phyloP scores from a whole-genome alignment of 1,140 invertebrate genomes.

The Orius insidiosus region DNA sequence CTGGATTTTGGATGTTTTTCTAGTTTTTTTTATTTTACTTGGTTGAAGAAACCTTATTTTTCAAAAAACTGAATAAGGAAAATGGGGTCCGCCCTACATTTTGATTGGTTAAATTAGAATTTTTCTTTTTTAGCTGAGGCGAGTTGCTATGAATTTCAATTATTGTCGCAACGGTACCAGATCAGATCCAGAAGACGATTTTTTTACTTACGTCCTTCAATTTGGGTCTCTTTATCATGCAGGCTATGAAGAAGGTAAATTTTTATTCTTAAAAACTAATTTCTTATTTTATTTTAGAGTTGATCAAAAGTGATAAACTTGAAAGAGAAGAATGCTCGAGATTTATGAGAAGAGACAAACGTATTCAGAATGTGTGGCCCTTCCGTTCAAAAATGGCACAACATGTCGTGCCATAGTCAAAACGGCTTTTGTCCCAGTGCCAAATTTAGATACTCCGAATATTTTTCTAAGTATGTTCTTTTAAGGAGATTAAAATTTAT shows the following conservation, averaged over 20 bases:
- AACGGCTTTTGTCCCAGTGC: no score
- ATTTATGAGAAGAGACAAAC: no score
- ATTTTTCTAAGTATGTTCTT: background rate
- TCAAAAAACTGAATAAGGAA: no score
- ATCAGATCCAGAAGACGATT: conserved; percentile 25
- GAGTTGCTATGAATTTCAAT: conserved; percentile 46
- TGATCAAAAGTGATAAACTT: background rate
- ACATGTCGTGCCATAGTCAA: no score
- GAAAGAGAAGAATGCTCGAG: background rate
- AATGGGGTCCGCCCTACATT: no score
- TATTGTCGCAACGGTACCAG: conserved; percentile 33
- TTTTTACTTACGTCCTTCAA: conserved; percentile 22
- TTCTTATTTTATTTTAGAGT: background rate
- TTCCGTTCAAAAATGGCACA: no score
- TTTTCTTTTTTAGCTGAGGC: conserved; percentile 34
- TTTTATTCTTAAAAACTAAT: background rate
- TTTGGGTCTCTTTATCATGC: conserved; percentile 4
- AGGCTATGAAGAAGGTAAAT: conserved; percentile 14
- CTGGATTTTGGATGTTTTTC: no score
- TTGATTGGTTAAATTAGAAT: background rate
- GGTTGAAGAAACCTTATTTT: conserved; percentile 3
- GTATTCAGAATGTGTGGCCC: no score
- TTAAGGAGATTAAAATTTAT: background rate
- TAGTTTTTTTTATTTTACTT: no score
- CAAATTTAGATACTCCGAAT: no score